Evolutionary conservation across 2,113 vertebrate genomes (phyloP).

Genomic region (Picathartes gymnocephalus): DNA sequence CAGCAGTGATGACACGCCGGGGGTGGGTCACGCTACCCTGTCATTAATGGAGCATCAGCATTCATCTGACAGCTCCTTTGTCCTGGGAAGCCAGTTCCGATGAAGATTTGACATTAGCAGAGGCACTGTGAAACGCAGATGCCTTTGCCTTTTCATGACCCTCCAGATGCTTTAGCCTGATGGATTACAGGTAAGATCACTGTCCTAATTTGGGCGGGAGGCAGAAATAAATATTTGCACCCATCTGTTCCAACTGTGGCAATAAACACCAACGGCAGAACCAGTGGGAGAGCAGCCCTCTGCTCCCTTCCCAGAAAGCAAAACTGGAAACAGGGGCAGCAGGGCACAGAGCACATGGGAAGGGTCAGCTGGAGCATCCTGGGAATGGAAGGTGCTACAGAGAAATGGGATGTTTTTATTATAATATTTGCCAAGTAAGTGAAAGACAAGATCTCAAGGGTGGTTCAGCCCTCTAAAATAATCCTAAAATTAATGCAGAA

Average conservation of each 20-base stretch:
- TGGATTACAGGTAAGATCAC: not conserved
- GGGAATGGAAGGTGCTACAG: not conserved
- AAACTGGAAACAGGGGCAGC: not conserved
- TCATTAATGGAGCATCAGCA: not conserved
- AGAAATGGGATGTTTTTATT: not conserved
- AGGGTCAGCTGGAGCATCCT: not conserved
- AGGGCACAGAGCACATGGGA: not conserved
- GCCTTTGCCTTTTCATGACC: not conserved
- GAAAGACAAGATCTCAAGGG: not conserved
- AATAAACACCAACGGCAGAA: not conserved
- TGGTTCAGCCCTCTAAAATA: not conserved
- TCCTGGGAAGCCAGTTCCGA: not conserved
- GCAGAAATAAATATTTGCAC: not conserved
- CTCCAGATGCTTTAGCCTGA: not conserved
- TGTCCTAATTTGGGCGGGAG: not conserved
- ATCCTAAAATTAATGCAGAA: not conserved
- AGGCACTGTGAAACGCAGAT: not conserved
- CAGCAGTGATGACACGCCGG: fast-evolving
- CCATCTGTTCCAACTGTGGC: not conserved
- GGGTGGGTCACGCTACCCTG: not conserved
- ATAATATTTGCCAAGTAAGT: not conserved
- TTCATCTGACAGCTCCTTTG: constrained; percentile 2
- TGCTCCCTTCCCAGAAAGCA: not conserved
- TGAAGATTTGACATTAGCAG: not conserved
- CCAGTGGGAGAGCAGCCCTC: not conserved